These are phyloP conservation scores for Nibea albiflora DNA, from an alignment of 2,113 vertebrate species.

Conservation along the genomic window DNA sequence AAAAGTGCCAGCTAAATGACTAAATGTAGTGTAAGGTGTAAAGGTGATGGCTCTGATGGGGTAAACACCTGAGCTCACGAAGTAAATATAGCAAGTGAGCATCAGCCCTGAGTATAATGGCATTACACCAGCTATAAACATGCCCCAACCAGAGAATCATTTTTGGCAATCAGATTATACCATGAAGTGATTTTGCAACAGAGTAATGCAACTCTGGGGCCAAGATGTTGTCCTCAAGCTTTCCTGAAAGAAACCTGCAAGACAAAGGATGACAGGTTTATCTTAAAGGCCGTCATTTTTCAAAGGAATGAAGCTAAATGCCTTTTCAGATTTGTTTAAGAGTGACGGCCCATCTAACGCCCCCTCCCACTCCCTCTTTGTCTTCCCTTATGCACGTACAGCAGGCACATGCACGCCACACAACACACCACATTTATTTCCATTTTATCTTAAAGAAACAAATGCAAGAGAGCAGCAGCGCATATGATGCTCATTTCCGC, in stretches of 20 bases:
- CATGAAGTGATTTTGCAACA: slow-evolving; percentile 27
- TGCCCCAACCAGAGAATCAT: slow-evolving; percentile 31
- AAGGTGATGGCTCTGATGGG: slow-evolving; percentile 33
- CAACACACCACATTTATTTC: slow-evolving; percentile 33
- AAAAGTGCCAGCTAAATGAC: too few relatives aligned
- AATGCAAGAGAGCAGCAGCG: slow-evolving; percentile 44
- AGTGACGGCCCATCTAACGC: background rate
- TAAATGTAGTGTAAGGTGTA: too few relatives aligned
- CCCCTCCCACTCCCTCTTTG: background rate
- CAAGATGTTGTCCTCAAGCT: slow-evolving; percentile 42
- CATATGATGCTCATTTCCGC: slow-evolving; percentile 73
- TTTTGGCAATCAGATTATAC: slow-evolving; percentile 55
- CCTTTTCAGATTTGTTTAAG: slow-evolving; percentile 39
- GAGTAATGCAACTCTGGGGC: slow-evolving; percentile 16
- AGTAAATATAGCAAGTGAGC: slow-evolving; percentile 62
- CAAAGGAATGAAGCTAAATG: slow-evolving; percentile 37
- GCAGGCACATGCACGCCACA: slow-evolving; percentile 27
- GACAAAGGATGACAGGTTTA: slow-evolving; percentile 53
- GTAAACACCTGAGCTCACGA: slow-evolving; percentile 69
- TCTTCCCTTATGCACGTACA: background rate
- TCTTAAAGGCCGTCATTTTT: slow-evolving; percentile 57
- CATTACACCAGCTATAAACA: slow-evolving; percentile 46
- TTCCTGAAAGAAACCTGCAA: slow-evolving; percentile 11
- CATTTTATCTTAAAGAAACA: slow-evolving; percentile 62
- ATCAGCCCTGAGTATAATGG: background rate